Evolutionary conservation across 1,140 invertebrate genomes (phyloP).

Genomic region (Maconellicoccus hirsutus): DNA sequence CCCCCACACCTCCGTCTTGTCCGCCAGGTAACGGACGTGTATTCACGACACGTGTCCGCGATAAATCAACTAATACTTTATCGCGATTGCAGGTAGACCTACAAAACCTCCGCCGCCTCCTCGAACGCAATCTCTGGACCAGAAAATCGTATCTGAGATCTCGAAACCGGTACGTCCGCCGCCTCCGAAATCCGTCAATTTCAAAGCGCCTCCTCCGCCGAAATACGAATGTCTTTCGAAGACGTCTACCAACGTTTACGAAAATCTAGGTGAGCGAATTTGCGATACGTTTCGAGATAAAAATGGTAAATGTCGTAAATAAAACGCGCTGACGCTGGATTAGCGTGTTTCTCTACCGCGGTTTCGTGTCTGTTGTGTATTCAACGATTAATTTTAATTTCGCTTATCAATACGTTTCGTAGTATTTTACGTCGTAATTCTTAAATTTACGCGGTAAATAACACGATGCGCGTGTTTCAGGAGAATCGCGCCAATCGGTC

Average conservation of each 20-base stretch:
- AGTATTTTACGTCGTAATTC: not conserved
- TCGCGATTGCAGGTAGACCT: conserved; percentile 31
- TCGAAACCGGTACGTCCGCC: conserved; percentile 26
- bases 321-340: not conserved
- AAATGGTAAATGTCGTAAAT: not conserved
- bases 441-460: not conserved
- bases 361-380: no score
- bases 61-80: no score
- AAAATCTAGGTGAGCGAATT: conserved; percentile 32
- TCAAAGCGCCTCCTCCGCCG: not conserved
- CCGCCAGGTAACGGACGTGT: not conserved
- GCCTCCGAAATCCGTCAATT: conserved; percentile 24
- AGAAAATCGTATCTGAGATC: not conserved
- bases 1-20: not conserved
- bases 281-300: conserved; percentile 7
- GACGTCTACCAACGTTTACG: conserved; percentile 30
- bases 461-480: conserved; percentile 32
- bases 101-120: conserved; percentile 49
- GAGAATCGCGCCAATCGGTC: conserved; percentile 61
- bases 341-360: not conserved
- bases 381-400: no score
- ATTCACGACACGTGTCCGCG: no score
- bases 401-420: not conserved
- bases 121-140: conserved; percentile 35
- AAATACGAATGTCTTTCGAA: conserved; percentile 15